A percentile compares a stretch with the other conserved stretches of the same genome.
These are phyloP conservation scores for Patagioenas fasciata DNA, from an alignment of 2,113 vertebrate species.

Conservation along the genomic window DNA sequence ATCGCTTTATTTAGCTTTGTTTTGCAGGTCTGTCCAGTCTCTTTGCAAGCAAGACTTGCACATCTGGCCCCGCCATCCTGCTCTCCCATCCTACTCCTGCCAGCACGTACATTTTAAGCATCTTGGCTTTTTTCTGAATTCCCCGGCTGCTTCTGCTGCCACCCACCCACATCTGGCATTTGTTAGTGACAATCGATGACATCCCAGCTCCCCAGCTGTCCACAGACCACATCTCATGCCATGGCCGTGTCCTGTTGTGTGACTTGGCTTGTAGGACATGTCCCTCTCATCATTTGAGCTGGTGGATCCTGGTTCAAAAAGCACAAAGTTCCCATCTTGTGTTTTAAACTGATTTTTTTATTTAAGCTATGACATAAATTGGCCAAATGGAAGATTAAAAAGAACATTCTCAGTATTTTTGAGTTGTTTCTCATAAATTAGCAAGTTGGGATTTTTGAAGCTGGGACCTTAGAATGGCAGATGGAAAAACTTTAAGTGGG, in stretches of 20 bases:
- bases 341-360: neutral
- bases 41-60: neutral
- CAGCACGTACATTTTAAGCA: neutral
- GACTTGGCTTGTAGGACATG: neutral
- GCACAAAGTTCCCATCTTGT: neutral
- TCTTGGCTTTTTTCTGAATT: constrained; percentile 17
- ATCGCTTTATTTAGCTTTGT: neutral
- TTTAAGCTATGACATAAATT: neutral
- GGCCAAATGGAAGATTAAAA: neutral
- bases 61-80: neutral
- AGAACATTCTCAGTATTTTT: neutral
- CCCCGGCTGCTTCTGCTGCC: constrained; percentile 1
- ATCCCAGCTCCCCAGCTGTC: neutral
- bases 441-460: neutral
- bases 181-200: constrained; percentile 29
- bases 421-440: neutral
- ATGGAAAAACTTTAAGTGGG: neutral
- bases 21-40: neutral
- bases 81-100: neutral
- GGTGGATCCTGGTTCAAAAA: neutral
- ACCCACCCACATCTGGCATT: constrained; percentile 26
- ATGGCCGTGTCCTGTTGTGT: neutral
- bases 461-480: neutral
- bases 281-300: neutral
- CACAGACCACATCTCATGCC: neutral